Evolutionary conservation across 2,113 vertebrate species (phyloP), one percentile per base, ranked within the genome.

Genomic region (Eptesicus fuscus): DNA sequence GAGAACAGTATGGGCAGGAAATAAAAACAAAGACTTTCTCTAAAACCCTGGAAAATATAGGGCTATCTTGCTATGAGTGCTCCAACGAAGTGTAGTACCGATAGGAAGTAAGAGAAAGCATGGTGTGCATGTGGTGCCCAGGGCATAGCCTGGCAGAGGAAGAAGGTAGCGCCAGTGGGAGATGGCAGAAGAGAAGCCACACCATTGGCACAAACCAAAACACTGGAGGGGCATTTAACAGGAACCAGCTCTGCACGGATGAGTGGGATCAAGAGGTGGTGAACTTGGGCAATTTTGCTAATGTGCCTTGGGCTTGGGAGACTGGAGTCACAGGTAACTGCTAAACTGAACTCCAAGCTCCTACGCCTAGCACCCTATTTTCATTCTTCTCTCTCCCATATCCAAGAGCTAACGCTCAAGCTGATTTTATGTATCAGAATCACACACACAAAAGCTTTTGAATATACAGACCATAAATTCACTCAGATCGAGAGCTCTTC

Each of bases 401-500:
- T 40, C 61, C 65, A 59, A 30, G 13, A 47, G 9, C 20, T 76
- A 28, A 42, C 20, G 3, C 14, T 59, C n/a, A 90, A 56, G 56
- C 51, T 1, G 4, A 47, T 47, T 56, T 91, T 40, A 61, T 40
- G 70, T 73, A 63, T 88, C 40, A 90, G 89, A 37, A 63, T 95
- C 37, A 32, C 22, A 35, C 79, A 77, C 40, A 44, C 35, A 70
- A 86, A 42, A 85, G 14, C 20, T 47, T 28, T 28, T 53, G 59
- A 89, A 83, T 67, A 37, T 5, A 78, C 74, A 85, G 32, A 23
- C 49, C 74, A 22, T 71, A 84, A 74, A 76, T 30, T 25, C 59
- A 82, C 73, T 77, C 47, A 56, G 59, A 90, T 42, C 3, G 0
- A 82, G 88, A 94, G 30, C 47, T 77, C 76, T 91, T 85, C 51